Evolutionary conservation across 2,797 vertebrate genomes (phyloP).

Genomic region (Etheostoma perlongum): DNA sequence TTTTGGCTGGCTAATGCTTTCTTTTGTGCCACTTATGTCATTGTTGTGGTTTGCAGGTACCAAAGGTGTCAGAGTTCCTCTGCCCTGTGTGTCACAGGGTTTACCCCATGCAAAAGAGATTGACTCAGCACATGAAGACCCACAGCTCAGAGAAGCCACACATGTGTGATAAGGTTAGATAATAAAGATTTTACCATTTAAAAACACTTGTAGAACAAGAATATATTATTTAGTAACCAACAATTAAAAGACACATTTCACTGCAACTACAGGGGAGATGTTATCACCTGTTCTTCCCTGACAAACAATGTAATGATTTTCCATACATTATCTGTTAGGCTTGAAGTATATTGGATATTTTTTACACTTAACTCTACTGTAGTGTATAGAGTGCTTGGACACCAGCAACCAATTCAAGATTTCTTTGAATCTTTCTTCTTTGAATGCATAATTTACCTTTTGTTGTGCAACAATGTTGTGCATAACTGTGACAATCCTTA

Average conservation of each 20-base stretch:
- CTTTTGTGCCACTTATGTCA: background rate
- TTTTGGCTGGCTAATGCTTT: background rate
- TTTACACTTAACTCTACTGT: background rate
- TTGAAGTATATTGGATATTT: background rate
- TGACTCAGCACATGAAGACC: slow-evolving; percentile 98
- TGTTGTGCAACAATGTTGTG: background rate
- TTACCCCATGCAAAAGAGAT: slow-evolving; percentile 98
- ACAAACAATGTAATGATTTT: background rate
- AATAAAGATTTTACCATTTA: background rate
- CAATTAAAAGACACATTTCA: background rate
- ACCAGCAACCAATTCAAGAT: background rate
- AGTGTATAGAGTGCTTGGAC: background rate
- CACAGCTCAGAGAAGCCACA: slow-evolving; percentile 98
- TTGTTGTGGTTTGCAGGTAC: slow-evolving; percentile 79
- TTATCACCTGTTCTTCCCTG: background rate
- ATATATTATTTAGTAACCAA: background rate
- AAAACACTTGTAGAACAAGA: background rate
- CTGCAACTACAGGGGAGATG: background rate
- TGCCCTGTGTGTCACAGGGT: slow-evolving; percentile 95
- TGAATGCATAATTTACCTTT: background rate
- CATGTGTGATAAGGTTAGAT: slow-evolving; percentile 97
- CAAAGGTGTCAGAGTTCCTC: slow-evolving; percentile 92
- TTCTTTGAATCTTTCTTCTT: background rate
- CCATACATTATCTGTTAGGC: background rate
- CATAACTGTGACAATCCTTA: background rate